Evolutionary conservation across 2,888 invertebrate species (phyloP).

Genomic region (Miltochrista miniata): DNA sequence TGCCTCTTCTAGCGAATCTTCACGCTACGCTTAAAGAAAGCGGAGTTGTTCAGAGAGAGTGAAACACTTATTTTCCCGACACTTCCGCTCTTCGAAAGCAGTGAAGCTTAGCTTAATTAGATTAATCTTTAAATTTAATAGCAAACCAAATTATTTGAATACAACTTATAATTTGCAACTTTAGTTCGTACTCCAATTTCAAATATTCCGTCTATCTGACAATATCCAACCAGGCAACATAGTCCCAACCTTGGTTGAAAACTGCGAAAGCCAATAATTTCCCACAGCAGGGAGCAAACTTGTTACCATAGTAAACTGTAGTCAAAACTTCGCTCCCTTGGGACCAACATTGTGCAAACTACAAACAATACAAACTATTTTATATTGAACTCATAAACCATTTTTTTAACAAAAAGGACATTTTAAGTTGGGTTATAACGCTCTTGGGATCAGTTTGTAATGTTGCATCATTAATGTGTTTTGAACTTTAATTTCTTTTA

Average conservation of each 20-base stretch:
- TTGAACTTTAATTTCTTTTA: conserved; percentile 1
- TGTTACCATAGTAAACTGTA: conserved; percentile 36
- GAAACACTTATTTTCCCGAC: too few species aligned
- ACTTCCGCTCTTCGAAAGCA: too few species aligned
- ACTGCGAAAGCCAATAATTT: conserved; percentile 27
- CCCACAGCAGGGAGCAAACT: conserved; percentile 24
- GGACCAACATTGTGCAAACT: conserved; percentile 28
- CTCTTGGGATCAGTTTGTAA: conserved; percentile 19
- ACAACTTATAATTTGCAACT: too few species aligned
- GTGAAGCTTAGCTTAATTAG: too few species aligned
- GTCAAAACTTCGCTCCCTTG: conserved; percentile 39
- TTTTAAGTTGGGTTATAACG: conserved; percentile 13
- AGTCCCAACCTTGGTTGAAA: conserved; percentile 5
- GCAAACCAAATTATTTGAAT: too few species aligned
- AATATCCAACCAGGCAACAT: conserved; percentile 10
- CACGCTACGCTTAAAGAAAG: too few species aligned
- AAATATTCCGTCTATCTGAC: background rate
- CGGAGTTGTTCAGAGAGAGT: too few species aligned
- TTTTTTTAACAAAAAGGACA: conserved; percentile 22
- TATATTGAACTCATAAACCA: conserved; percentile 38
- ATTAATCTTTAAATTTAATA: too few species aligned
- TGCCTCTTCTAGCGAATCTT: too few species aligned
- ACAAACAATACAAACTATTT: conserved; percentile 25
- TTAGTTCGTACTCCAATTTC: background rate
- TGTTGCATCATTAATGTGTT: conserved; percentile 8